A percentile compares a stretch with the other conserved stretches of the same genome.
Conservation (phyloP, 1,140 invertebrate species). For the Caerostris darwini region DNA sequence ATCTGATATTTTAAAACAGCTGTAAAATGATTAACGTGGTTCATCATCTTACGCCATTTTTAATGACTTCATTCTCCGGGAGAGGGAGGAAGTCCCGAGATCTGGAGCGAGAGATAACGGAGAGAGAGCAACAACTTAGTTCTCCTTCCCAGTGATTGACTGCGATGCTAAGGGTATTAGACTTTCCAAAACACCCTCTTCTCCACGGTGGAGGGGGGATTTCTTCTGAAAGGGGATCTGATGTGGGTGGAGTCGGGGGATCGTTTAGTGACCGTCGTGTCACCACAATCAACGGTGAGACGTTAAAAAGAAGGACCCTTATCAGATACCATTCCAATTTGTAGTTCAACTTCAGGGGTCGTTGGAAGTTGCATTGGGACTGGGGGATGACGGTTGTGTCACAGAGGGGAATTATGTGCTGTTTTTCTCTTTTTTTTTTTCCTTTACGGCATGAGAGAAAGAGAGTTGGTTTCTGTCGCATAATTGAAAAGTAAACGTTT, state of each 20-base stretch:
- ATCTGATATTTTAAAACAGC: no score
- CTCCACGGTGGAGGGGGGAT: no score
- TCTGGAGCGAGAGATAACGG: no score
- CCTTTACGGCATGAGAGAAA: no score
- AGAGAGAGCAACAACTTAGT: no score
- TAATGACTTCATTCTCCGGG: background rate
- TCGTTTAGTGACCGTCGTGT: slow-evolving; percentile 68
- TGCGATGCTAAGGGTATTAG: background rate
- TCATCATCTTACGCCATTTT: no score
- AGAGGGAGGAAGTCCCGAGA: background rate
- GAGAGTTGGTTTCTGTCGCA: background rate
- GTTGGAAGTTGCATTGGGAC: slow-evolving; percentile 5
- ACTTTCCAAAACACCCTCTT: background rate
- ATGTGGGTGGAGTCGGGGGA: background rate
- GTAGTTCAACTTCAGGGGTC: slow-evolving; percentile 66
- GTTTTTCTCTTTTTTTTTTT: background rate
- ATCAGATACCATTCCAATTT: slow-evolving; percentile 58
- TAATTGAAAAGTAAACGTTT: no score
- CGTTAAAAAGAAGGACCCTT: slow-evolving; percentile 43
- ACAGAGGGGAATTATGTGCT: background rate
- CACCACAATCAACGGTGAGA: slow-evolving; percentile 56
- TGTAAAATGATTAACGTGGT: no score
- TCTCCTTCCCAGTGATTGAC: background rate
- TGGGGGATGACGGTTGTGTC: slow-evolving; percentile 33
- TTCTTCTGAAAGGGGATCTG: background rate